These are phyloP conservation scores for Synanthedon vespiformis DNA, from an alignment of 2,888 invertebrate genomes.

Conservation along the genomic window DNA sequence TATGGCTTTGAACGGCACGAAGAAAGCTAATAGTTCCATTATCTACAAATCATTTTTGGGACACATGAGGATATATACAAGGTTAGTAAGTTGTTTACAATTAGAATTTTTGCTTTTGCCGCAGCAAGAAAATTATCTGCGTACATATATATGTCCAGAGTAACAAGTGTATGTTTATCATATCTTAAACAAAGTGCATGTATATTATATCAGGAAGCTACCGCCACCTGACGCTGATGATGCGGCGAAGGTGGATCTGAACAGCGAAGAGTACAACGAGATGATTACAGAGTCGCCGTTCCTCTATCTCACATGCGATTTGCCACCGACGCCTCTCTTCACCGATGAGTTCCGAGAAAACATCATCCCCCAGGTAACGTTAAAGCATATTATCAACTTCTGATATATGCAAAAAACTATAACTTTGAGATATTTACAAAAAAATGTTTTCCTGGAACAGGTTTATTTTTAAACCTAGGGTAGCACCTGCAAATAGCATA, in stretches of 20 bases:
- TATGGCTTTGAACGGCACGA: slow-evolving; percentile 92
- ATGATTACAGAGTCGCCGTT: slow-evolving; percentile 92
- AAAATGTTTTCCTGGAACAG: too few species aligned
- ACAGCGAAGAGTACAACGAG: slow-evolving; percentile 89
- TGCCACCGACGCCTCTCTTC: slow-evolving; percentile 96
- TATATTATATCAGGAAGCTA: slow-evolving; percentile 75
- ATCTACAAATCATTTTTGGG: slow-evolving; percentile 96
- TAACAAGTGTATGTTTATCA: neutral
- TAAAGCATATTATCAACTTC: too few species aligned
- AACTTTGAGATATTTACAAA: too few species aligned
- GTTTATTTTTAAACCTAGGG: too few species aligned
- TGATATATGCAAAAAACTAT: too few species aligned
- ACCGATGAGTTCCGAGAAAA: slow-evolving; percentile 98
- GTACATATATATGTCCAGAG: too few species aligned
- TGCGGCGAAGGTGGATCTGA: slow-evolving; percentile 83
- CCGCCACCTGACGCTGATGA: slow-evolving; percentile 93
- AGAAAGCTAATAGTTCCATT: slow-evolving; percentile 88
- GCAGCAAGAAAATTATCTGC: too few species aligned
- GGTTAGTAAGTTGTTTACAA: slow-evolving; percentile 22
- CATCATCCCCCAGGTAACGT: slow-evolving; percentile 93
- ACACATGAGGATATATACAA: slow-evolving; percentile 88
- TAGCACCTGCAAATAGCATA: too few species aligned
- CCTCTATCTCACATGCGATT: slow-evolving; percentile 95
- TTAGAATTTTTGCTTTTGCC: neutral
- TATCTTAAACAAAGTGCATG: neutral